These are phyloP conservation scores for Oeneis ivallda DNA, from an alignment of 2,888 invertebrate species.

Conservation along the genomic window DNA sequence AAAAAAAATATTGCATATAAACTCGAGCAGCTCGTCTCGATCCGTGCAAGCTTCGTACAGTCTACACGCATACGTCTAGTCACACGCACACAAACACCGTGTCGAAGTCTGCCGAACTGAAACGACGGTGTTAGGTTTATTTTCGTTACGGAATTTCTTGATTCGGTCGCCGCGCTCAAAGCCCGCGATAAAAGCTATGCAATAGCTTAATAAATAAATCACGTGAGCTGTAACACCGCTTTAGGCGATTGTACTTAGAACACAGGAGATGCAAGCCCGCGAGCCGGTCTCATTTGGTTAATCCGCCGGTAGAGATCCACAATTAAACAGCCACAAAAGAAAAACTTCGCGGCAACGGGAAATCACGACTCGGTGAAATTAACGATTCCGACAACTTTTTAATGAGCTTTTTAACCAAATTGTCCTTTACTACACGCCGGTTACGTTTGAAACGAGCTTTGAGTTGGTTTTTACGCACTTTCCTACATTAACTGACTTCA, in stretches of 20 bases:
- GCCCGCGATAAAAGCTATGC: too few relatives aligned
- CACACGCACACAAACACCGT: too few relatives aligned
- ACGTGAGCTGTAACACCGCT: not conserved
- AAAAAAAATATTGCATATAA: too few relatives aligned
- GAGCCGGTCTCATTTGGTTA: conserved; percentile 75
- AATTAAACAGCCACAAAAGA: conserved; percentile 75
- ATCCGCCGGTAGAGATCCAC: conserved; percentile 66
- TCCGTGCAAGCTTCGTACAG: too few relatives aligned
- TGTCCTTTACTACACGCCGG: conserved; percentile 29
- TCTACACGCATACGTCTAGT: too few relatives aligned
- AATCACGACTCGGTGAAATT: conserved; percentile 71
- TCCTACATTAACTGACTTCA: not conserved
- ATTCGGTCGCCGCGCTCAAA: too few relatives aligned
- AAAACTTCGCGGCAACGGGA: conserved; percentile 59
- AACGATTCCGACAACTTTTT: conserved; percentile 67
- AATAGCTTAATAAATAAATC: not conserved
- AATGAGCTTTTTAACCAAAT: conserved; percentile 64
- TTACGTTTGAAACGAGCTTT: conserved; percentile 17
- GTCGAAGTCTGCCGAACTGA: too few relatives aligned
- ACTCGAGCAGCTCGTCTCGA: too few relatives aligned
- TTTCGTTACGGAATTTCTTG: too few relatives aligned
- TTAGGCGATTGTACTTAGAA: conserved; percentile 38
- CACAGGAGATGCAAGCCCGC: conserved; percentile 40
- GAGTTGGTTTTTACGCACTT: conserved; percentile 12
- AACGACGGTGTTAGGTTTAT: too few relatives aligned